Percentiles rank a stretch among this genome's conserved stretches.
phyloP scores from a whole-genome alignment of 2,797 vertebrate genomes.

The Danionella dracula region DNA sequence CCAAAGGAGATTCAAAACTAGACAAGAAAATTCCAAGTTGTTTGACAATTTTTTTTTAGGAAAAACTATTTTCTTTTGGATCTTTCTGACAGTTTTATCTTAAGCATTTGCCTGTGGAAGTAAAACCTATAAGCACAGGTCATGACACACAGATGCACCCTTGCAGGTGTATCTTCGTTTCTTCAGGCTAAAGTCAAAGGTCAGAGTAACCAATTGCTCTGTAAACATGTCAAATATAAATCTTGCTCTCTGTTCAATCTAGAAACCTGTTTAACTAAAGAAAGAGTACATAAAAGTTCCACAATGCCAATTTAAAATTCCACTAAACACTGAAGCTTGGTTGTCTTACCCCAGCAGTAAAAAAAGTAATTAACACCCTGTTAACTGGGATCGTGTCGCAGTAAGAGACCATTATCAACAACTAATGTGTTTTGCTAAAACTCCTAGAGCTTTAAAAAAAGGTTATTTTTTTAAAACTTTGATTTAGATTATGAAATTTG shows the following conservation, averaged over 20 bases:
- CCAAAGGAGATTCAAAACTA: too few species aligned
- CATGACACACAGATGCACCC: constrained; percentile 19
- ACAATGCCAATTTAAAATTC: background rate
- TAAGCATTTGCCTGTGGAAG: constrained; percentile 1
- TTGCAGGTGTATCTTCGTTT: constrained; percentile 34
- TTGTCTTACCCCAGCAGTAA: background rate
- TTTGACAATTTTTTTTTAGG: too few species aligned
- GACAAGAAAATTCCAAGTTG: too few species aligned
- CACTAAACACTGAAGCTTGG: background rate
- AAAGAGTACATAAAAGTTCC: background rate
- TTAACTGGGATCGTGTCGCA: background rate
- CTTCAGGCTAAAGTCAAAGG: constrained; percentile 26
- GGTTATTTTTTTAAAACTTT: too few species aligned
- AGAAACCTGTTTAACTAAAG: constrained; percentile 3
- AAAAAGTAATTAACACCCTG: background rate
- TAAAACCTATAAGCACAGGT: background rate
- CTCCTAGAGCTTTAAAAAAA: too few species aligned
- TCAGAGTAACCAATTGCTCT: constrained; percentile 19
- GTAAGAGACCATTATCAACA: background rate
- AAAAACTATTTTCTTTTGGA: too few species aligned
- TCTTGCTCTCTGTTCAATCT: background rate
- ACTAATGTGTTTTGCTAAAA: background rate
- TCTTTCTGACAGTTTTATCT: too few species aligned
- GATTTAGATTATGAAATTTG: too few species aligned
- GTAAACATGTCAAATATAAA: constrained; percentile 12